These are phyloP conservation scores for Yponomeuta sedellus DNA, from an alignment of 2,888 invertebrate genomes.

Conservation along the genomic window DNA sequence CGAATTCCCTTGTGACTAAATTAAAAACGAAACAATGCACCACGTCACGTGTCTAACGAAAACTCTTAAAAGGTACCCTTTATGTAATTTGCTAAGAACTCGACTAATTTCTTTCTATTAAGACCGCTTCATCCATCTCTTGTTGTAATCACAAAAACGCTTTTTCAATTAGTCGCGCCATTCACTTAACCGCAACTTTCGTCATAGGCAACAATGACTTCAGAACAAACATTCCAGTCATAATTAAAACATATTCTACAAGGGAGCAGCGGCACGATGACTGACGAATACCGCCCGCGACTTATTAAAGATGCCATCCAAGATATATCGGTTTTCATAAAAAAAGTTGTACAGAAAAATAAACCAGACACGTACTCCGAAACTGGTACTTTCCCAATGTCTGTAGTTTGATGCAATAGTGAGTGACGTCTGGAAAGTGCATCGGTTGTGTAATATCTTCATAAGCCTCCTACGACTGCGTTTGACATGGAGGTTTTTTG, in stretches of 20 bases:
- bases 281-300: constrained; percentile 45
- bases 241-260: constrained; percentile 36
- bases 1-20: constrained; percentile 59
- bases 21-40: constrained; percentile 51
- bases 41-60: constrained; percentile 30
- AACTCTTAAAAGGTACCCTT: constrained; percentile 12
- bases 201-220: constrained; percentile 34
- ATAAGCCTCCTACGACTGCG: constrained; percentile 51
- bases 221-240: constrained; percentile 34
- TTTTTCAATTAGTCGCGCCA: not conserved
- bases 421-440: constrained; percentile 38
- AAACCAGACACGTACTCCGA: not conserved
- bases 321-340: constrained; percentile 23
- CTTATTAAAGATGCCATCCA: constrained; percentile 54
- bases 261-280: constrained; percentile 29
- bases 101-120: not conserved
- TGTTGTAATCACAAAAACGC: not conserved
- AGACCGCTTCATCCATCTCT: not conserved
- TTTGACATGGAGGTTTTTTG: constrained; percentile 47
- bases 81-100: not conserved
- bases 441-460: constrained; percentile 55
- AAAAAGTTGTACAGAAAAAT: not conserved
- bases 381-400: constrained; percentile 14
- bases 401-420: constrained; percentile 35
- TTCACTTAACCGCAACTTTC: constrained; percentile 28